phyloP scores from a whole-genome alignment of 1,140 invertebrate genomes.

The Solenopsis fugax region DNA sequence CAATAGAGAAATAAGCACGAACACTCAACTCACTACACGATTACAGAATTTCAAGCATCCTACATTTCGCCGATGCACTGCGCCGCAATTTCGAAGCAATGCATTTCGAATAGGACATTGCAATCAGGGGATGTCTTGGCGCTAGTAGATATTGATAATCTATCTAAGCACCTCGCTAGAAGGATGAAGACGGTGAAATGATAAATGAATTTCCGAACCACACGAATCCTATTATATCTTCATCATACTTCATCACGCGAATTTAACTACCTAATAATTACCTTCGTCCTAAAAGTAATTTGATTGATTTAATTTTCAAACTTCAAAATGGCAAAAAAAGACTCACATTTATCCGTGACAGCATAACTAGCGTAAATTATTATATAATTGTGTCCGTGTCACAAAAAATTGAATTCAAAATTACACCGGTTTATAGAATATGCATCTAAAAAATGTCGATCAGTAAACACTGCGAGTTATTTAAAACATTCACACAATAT shows the following conservation, averaged over 20 bases:
- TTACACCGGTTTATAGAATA: background rate
- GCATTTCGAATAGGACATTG: constrained; percentile 2
- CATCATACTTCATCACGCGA: background rate
- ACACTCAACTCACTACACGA: background rate
- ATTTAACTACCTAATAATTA: constrained; percentile 4
- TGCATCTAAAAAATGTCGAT: background rate
- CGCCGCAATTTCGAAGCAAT: background rate
- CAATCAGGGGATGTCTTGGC: background rate
- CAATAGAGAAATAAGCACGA: background rate
- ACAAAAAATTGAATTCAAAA: background rate
- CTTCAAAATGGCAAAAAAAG: background rate
- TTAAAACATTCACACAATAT: background rate
- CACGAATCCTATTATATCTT: constrained; percentile 36
- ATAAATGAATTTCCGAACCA: constrained; percentile 35
- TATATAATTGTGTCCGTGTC: background rate
- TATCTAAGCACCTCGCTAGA: constrained; percentile 14
- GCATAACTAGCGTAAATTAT: background rate
- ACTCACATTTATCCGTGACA: background rate
- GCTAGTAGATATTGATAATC: constrained; percentile 31
- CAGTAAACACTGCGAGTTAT: background rate
- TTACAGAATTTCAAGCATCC: background rate
- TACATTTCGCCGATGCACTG: background rate
- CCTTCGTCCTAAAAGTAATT: background rate
- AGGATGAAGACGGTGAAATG: constrained; percentile 4
- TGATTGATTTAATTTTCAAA: background rate